Percentiles rank a stretch among this genome's conserved stretches.
These are phyloP conservation scores for Marasmarcha lunaedactyla DNA, from an alignment of 2,888 invertebrate genomes.

Conservation along the genomic window DNA sequence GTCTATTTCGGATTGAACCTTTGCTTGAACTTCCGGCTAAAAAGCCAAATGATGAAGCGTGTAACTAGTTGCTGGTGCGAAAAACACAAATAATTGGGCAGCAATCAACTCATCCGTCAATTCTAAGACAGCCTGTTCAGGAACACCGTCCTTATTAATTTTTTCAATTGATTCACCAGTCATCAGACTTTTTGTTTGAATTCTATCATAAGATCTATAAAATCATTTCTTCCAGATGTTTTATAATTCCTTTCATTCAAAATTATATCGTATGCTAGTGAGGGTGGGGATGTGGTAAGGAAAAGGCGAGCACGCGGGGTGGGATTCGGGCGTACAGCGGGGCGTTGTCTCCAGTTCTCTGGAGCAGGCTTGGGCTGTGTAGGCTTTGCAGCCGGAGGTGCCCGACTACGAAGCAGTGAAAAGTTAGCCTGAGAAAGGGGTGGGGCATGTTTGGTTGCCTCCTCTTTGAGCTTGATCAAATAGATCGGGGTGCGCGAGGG, in stretches of 20 bases:
- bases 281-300: too few species aligned
- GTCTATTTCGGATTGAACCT: slow-evolving; percentile 31
- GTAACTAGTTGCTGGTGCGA: slow-evolving; percentile 28
- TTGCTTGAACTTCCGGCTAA: slow-evolving; percentile 29
- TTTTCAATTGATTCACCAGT: slow-evolving; percentile 24
- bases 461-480: too few species aligned
- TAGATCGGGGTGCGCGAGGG: too few species aligned
- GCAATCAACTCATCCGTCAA: slow-evolving; percentile 22
- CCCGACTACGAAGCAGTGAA: too few species aligned
- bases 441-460: too few species aligned
- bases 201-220: slow-evolving; percentile 25
- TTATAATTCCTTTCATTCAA: slow-evolving; percentile 18
- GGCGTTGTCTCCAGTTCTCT: too few species aligned
- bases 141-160: slow-evolving; percentile 19
- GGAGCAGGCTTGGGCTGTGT: too few species aligned
- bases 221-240: slow-evolving; percentile 23
- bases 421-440: too few species aligned
- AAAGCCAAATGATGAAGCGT: slow-evolving; percentile 31
- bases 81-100: slow-evolving; percentile 27
- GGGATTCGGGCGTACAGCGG: too few species aligned
- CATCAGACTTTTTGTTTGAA: slow-evolving; percentile 22
- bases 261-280: too few species aligned
- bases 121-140: slow-evolving; percentile 19
- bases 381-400: too few species aligned
- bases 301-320: too few species aligned